Evolutionary conservation across 2,113 vertebrate species (phyloP).

Genomic region (Fukomys damarensis): DNA sequence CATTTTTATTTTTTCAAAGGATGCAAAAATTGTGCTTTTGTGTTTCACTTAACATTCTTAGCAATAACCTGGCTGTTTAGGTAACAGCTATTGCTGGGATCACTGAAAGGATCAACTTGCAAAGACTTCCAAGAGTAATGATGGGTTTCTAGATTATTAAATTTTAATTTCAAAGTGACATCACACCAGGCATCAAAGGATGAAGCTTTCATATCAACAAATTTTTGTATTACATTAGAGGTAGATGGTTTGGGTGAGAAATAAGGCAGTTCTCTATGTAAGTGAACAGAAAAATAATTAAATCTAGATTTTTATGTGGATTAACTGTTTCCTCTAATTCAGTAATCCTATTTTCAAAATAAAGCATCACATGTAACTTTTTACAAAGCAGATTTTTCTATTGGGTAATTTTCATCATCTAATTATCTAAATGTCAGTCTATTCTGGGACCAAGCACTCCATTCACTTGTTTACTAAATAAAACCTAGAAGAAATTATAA

Average conservation of each 20-base stretch:
- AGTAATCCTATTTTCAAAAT: neutral
- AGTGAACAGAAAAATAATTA: neutral
- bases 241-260: neutral
- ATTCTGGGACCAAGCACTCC: neutral
- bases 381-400: neutral
- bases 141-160: neutral
- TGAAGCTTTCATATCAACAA: neutral
- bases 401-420: neutral
- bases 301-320: neutral
- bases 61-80: neutral
- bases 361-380: neutral
- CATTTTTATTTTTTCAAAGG: neutral
- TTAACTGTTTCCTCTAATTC: neutral
- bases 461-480: neutral
- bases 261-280: neutral
- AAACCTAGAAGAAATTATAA: neutral
- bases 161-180: neutral
- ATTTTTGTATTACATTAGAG: constrained; percentile 6
- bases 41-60: neutral
- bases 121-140: neutral
- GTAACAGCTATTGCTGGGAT: neutral
- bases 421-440: neutral
- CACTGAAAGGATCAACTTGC: neutral
- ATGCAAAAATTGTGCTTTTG: neutral
- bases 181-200: neutral